Percentiles rank a stretch among this genome's conserved stretches.
Evolutionary conservation across 2,888 invertebrate genomes (phyloP).

Genomic region (Octonoba sinensis): DNA sequence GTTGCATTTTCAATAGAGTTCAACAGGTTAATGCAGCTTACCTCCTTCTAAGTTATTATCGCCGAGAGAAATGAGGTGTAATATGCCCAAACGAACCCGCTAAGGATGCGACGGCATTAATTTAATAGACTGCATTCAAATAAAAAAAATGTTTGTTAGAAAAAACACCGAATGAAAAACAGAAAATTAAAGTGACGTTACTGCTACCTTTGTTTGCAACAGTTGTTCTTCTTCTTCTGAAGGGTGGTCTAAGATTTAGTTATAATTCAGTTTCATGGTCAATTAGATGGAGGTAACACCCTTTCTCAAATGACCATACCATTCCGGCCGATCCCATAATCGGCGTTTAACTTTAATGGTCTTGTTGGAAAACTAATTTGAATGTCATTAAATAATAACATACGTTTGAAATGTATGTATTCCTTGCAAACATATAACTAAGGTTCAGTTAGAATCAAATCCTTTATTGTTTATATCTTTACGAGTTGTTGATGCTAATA

Average conservation of each 20-base stretch:
- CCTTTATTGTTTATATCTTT: slow-evolving; percentile 5
- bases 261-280: slow-evolving; percentile 56
- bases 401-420: too few species aligned
- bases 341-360: slow-evolving; percentile 26
- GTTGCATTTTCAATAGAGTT: slow-evolving; percentile 59
- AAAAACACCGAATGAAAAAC: slow-evolving; percentile 1
- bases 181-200: slow-evolving; percentile 17
- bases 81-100: slow-evolving; percentile 28
- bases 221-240: slow-evolving; percentile 8
- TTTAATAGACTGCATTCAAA: slow-evolving; percentile 54
- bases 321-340: slow-evolving; percentile 37
- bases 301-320: slow-evolving; percentile 47
- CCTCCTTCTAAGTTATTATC: slow-evolving; percentile 47
- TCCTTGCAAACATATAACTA: too few species aligned
- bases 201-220: slow-evolving; percentile 28
- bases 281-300: slow-evolving; percentile 47
- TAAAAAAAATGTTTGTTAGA: slow-evolving; percentile 29
- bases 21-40: slow-evolving; percentile 53
- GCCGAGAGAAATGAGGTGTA: slow-evolving; percentile 43
- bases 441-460: slow-evolving; percentile 1
- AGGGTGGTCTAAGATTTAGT: slow-evolving; percentile 52
- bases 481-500: slow-evolving; percentile 1
- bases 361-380: background rate
- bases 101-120: slow-evolving; percentile 46
- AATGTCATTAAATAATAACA: too few species aligned